Percentiles rank a stretch among this genome's conserved stretches.
Conservation (phyloP, 2,113 vertebrate genomes). For the Catharus fuscescens region DNA sequence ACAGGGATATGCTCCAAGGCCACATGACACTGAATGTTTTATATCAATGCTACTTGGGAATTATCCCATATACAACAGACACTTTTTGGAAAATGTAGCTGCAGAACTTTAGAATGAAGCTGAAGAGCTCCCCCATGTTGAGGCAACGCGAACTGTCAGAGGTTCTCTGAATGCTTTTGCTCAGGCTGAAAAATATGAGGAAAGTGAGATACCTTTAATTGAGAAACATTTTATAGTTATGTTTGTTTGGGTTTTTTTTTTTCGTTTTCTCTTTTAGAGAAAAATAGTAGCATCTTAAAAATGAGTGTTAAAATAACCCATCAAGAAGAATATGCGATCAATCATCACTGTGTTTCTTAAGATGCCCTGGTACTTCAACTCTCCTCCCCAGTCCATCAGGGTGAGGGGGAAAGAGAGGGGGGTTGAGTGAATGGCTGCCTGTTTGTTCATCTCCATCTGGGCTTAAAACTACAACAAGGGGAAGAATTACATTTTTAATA, state of each 20-base stretch:
- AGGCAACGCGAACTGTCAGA: neutral
- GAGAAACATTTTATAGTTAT: neutral
- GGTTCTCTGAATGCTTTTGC: neutral
- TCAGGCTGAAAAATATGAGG: neutral
- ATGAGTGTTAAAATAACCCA: neutral
- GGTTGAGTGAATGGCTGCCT: fast-evolving
- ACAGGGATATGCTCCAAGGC: neutral
- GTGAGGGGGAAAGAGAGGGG: neutral
- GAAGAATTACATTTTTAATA: neutral
- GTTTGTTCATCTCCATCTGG: neutral
- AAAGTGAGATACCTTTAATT: neutral
- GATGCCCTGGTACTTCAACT: neutral
- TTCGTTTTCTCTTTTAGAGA: neutral
- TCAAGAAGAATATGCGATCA: neutral
- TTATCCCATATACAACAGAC: neutral
- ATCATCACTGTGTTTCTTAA: neutral
- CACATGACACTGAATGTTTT: neutral
- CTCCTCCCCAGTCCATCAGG: neutral
- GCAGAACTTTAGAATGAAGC: neutral
- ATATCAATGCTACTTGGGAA: neutral
- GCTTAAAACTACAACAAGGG: neutral
- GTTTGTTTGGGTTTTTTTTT: fast-evolving
- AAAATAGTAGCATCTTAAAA: neutral
- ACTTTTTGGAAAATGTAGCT: neutral
- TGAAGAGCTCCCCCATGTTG: fast-evolving